These are phyloP conservation scores for Plemyria rubiginata DNA, from an alignment of 2,888 invertebrate genomes.

Conservation along the genomic window DNA sequence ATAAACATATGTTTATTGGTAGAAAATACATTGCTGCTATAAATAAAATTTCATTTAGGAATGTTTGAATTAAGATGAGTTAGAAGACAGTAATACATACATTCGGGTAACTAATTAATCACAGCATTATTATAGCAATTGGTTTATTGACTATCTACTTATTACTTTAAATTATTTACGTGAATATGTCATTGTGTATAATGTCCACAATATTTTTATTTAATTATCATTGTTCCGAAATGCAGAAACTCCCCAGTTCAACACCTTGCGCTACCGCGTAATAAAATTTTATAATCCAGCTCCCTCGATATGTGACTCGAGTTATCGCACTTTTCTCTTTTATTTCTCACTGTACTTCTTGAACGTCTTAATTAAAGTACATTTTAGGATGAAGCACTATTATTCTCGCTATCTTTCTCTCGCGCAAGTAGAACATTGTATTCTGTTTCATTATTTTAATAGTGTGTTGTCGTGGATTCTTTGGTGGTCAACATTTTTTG, in stretches of 20 bases:
- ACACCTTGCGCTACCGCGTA: slow-evolving; percentile 12
- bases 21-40: no score
- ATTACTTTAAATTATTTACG: no score
- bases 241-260: not conserved
- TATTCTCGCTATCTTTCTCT: slow-evolving; percentile 46
- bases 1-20: no score
- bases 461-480: slow-evolving; percentile 42
- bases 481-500: slow-evolving; percentile 45
- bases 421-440: slow-evolving; percentile 38
- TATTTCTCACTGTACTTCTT: slow-evolving; percentile 30
- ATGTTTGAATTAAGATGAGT: no score
- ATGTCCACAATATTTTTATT: no score
- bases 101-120: no score
- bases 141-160: no score
- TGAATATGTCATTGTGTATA: no score
- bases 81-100: no score
- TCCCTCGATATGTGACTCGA: slow-evolving; percentile 18
- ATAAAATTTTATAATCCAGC: slow-evolving; percentile 35
- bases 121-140: no score
- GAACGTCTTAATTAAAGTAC: slow-evolving; percentile 47
- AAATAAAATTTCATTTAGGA: no score
- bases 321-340: slow-evolving; percentile 16
- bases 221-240: not conserved
- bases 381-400: slow-evolving; percentile 42
- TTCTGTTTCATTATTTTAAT: slow-evolving; percentile 54